A percentile compares a stretch with the other conserved stretches of the same genome.
Evolutionary conservation across 1,140 invertebrate genomes (phyloP).

Genomic region (Cotesia glomerata): DNA sequence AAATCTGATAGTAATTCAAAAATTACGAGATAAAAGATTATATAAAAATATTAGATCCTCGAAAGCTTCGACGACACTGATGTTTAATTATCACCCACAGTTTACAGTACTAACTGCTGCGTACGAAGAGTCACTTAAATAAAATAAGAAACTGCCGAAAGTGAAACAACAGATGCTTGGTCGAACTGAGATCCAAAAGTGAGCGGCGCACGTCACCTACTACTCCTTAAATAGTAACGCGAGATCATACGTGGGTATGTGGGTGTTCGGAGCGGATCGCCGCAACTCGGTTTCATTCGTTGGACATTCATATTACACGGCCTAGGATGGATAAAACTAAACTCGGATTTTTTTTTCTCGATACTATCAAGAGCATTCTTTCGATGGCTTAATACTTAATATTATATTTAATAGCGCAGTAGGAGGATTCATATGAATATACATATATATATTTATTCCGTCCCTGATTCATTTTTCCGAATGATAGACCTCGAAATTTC

Average conservation of each 20-base stretch:
- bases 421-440: no score
- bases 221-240: slow-evolving; percentile 56
- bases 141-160: no score
- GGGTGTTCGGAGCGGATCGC: slow-evolving; percentile 43
- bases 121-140: no score
- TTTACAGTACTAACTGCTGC: background rate
- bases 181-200: slow-evolving; percentile 46
- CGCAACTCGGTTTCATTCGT: slow-evolving; percentile 7
- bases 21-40: background rate
- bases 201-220: slow-evolving; percentile 49
- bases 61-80: background rate
- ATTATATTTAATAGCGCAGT: no score
- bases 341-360: no score
- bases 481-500: no score
- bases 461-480: no score
- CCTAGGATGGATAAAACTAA: no score
- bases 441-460: no score
- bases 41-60: slow-evolving; percentile 1
- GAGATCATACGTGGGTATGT: slow-evolving; percentile 40
- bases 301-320: no score
- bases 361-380: no score
- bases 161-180: slow-evolving; percentile 14
- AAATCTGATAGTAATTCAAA: slow-evolving; percentile 9
- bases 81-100: slow-evolving; percentile 2
- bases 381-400: no score